Base-by-base conservation (phyloP, 1,140 invertebrate genomes). In the Achroia grisella region DNA sequence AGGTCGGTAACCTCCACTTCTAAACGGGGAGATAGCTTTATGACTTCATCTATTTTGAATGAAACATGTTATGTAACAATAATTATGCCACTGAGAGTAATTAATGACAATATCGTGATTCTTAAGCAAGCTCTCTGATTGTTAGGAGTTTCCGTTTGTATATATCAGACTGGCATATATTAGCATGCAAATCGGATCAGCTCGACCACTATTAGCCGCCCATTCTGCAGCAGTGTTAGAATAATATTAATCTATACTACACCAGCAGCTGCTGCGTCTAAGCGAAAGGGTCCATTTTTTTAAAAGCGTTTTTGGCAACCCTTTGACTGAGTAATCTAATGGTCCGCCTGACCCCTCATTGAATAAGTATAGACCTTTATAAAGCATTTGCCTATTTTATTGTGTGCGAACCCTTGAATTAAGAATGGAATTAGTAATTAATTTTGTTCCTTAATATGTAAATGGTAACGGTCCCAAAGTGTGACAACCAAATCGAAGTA, bases 251-350 rank as follows among this genome's bases (percentile, higher is more conserved):
- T 71, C 56, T 52, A 66, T 44, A 45, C 13, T 45, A 37, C 29
- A 48, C 40, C 37, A 44, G 62, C 80, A 75, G 72, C 77, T 78
- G 80, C 62, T 60, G 49, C 57, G 56, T 48, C 47, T 43, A 52
- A 52, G 57, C 39, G 48, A 45, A 63, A 67, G 77, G 79, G 71
- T 65, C 53, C 62, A 58, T 54, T 48, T 72, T 23, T 23, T 23
- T 77, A 71, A 65, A 57, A 63, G 44, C 57, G 64, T 65, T 71
- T 79, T 80, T 73, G 68, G 72, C 73, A 81, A 81, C 80, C 80
- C 80, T 80, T 80, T 67, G 62, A 55, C 40, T 66, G 39, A 33
- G 47, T 71, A 68, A 75, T 78, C 77, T 81, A 83, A 76, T 78
- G 58, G 56, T 65, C 40, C 31, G 60, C 29, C 51, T 68, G 58